Conservation (phyloP, 2,888 invertebrate species). For the Harmothoe impar region DNA sequence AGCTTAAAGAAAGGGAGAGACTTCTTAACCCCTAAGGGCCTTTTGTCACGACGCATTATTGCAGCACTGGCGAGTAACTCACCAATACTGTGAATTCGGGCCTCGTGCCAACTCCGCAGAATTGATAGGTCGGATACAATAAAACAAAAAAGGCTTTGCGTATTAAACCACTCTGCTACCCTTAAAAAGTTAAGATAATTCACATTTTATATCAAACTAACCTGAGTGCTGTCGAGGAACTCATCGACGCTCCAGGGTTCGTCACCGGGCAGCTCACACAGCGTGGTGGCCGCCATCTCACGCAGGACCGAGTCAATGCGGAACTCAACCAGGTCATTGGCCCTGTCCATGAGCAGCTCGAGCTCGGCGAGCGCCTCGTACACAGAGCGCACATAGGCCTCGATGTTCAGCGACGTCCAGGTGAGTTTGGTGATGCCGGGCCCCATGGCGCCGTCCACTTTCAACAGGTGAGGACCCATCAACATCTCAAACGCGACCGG, state of each 20-base stretch:
- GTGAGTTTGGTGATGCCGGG: constrained; percentile 91
- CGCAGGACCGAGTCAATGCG: constrained; percentile 93
- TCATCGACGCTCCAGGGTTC: constrained; percentile 94
- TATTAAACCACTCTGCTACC: too few species aligned
- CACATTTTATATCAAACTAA: too few species aligned
- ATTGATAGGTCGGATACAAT: too few species aligned
- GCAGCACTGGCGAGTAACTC: too few species aligned
- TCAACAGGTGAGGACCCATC: constrained; percentile 93
- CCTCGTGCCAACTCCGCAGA: too few species aligned
- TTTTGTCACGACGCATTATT: too few species aligned
- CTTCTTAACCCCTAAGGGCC: too few species aligned
- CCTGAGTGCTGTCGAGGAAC: constrained; percentile 92
- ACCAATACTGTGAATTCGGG: too few species aligned
- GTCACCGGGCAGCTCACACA: constrained; percentile 92
- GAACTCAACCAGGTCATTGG: constrained; percentile 82
- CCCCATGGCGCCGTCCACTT: constrained; percentile 86
- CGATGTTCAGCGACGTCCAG: constrained; percentile 94
- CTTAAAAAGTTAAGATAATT: too few species aligned
- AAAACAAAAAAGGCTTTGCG: too few species aligned
- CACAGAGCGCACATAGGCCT: constrained; percentile 89
- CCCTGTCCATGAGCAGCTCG: constrained; percentile 87
- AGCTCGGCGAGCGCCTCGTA: constrained; percentile 91
- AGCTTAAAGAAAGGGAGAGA: too few species aligned
- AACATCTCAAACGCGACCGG: constrained; percentile 94
- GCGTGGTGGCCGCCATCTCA: constrained; percentile 93